Evolutionary conservation across 2,888 invertebrate species (phyloP).

Genomic region (Eilema sororculum): DNA sequence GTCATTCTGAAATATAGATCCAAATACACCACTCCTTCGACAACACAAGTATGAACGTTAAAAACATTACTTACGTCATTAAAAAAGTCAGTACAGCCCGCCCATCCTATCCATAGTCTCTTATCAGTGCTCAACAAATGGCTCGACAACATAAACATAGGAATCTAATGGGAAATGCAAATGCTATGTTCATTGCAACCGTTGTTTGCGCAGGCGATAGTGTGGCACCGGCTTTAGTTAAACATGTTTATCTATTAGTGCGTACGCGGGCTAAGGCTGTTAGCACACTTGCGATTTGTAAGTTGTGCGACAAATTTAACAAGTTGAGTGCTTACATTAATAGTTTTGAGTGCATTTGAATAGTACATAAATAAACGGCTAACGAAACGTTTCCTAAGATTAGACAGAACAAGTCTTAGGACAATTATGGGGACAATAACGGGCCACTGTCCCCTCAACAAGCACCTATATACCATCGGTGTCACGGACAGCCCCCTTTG

Average conservation of each 20-base stretch:
- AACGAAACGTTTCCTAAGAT: too few relatives aligned
- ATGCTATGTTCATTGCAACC: conserved; percentile 56
- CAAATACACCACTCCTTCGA: neutral
- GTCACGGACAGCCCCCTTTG: too few relatives aligned
- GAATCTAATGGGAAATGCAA: conserved; percentile 61
- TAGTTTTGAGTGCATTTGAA: too few relatives aligned
- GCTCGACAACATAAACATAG: conserved; percentile 47
- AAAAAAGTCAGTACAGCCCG: conserved; percentile 8
- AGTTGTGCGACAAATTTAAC: neutral
- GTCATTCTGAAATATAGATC: neutral
- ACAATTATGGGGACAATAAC: too few relatives aligned
- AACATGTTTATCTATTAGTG: conserved; percentile 41
- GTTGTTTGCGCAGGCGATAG: conserved; percentile 53
- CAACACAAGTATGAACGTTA: neutral
- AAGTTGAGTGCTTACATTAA: neutral
- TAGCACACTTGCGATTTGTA: neutral
- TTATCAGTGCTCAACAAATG: conserved; percentile 50
- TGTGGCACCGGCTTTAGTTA: conserved; percentile 45
- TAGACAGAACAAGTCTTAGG: too few relatives aligned
- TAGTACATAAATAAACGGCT: too few relatives aligned
- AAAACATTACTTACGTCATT: neutral
- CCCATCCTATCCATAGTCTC: conserved; percentile 30
- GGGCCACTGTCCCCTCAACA: too few relatives aligned
- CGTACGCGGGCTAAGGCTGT: conserved; percentile 16
- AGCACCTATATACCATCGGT: too few relatives aligned